Evolutionary conservation across 2,888 invertebrate species (phyloP).

Genomic region (Marasmarcha lunaedactyla): DNA sequence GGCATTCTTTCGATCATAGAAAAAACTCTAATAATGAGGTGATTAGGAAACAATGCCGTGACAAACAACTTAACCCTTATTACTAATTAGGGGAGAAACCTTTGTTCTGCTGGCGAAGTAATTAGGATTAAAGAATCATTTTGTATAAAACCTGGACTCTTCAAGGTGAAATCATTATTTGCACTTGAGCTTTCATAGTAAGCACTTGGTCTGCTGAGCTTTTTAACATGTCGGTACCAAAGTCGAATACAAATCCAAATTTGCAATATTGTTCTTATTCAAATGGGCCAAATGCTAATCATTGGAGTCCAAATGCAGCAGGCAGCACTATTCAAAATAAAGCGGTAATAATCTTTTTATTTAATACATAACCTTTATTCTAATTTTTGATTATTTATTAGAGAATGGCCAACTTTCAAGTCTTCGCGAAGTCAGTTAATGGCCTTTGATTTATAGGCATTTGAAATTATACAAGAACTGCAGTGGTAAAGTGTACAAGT

Average conservation of each 20-base stretch:
- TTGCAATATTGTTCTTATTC: neutral
- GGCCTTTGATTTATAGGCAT: too few relatives aligned
- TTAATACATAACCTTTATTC: too few relatives aligned
- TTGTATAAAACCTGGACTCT: slow-evolving; percentile 32
- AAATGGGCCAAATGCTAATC: neutral
- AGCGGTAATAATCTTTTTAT: neutral
- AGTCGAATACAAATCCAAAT: neutral
- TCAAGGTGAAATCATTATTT: slow-evolving; percentile 23
- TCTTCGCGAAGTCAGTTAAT: too few relatives aligned
- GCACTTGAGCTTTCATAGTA: slow-evolving; percentile 25
- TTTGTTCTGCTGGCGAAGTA: slow-evolving; percentile 12
- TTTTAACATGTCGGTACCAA: neutral
- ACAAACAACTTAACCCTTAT: slow-evolving; percentile 1
- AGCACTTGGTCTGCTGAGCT: slow-evolving; percentile 11
- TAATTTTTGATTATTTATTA: too few relatives aligned
- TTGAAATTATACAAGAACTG: too few relatives aligned
- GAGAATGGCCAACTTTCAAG: too few relatives aligned
- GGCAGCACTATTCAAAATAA: too few relatives aligned
- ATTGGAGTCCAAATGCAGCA: too few relatives aligned
- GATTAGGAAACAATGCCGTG: too few relatives aligned
- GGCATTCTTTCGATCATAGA: too few relatives aligned
- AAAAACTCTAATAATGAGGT: too few relatives aligned
- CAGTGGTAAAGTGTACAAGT: too few relatives aligned
- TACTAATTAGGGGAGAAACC: slow-evolving; percentile 5
- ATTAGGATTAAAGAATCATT: slow-evolving; percentile 12